Evolutionary conservation across 1,140 invertebrate species (phyloP), one percentile per base, ranked within the genome.

Genomic region (Ostrea denselamellosa): DNA sequence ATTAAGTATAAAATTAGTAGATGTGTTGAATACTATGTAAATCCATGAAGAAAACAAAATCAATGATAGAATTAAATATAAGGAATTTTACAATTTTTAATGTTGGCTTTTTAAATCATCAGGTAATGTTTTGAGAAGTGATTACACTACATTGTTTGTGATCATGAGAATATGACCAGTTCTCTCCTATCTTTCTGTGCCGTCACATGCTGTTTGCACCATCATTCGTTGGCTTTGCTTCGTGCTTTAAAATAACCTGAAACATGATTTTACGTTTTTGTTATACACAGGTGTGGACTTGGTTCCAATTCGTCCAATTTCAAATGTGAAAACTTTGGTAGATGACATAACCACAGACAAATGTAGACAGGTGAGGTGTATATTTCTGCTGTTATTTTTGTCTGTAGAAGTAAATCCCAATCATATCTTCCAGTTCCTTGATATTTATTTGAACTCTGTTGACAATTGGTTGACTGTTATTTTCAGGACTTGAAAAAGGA

Each of bases 281-380:
- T 81, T 17, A 28, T 17, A 81, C 44, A 10, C 17, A 54, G 52
- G 82, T 53, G 82, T 83, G 44, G 99, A 99, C 96, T 96, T 99
- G 91, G 99, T 97, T 90, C 98, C 99, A 0, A 99, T 99, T 84
- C 98, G 98, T 93, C 96, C 97, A 4, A 97, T 99, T 86, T 96
- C 97, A 0, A 98, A 98, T 56, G 98, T 98, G 92, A 98, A 98
- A 58, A 96, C 97, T 87, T 93, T 99, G 7, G 96, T 97, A 71
- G 98, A 98, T 94, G 99, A 99, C 93, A 99, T 99, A 86, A 99
- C 99, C 0, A 98, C 98, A 54, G 98, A 99, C 65, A 98, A 98
- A 95, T 96, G 96, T 90, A 92, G 95, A 91, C 95, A 96, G 90
- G 94, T 95, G 91, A 88, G 85, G 58, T 52, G 44, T n/a, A n/a